phyloP scores from a whole-genome alignment of 2,797 vertebrate genomes.

The Schizothorax lantsangensis region DNA sequence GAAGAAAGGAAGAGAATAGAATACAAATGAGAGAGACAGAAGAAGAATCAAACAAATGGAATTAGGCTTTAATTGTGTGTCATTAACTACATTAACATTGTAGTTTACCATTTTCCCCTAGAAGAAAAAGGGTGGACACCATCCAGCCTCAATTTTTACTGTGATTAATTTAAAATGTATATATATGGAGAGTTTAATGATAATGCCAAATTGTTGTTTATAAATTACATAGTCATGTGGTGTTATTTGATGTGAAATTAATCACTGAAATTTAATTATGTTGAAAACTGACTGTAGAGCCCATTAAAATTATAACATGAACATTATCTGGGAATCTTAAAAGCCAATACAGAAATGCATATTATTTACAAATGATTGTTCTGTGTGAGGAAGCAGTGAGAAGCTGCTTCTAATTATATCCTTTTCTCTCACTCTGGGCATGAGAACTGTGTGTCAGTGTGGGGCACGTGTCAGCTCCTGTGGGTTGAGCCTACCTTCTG shows the following conservation, averaged over 20 bases:
- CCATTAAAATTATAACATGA: not conserved
- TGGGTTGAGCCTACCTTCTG: constrained; percentile 19
- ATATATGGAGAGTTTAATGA: not conserved
- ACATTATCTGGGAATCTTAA: not conserved
- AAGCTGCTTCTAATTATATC: constrained; percentile 26
- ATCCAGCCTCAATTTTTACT: not conserved
- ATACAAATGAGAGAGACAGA: not conserved
- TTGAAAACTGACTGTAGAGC: not conserved
- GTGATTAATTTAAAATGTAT: not conserved
- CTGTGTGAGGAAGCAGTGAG: not conserved
- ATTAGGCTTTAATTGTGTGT: not conserved
- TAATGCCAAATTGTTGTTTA: not conserved
- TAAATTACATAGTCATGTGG: not conserved
- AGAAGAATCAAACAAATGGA: not conserved
- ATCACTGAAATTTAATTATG: no score
- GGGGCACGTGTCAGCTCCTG: constrained; percentile 26
- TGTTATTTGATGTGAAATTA: not conserved
- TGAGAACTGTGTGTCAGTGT: constrained; percentile 13
- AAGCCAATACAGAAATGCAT: not conserved
- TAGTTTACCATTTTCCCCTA: not conserved
- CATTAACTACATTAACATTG: not conserved
- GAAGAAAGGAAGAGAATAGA: not conserved
- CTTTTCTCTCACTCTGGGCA: constrained; percentile 17
- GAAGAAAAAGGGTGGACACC: not conserved
- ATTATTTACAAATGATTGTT: not conserved